A percentile compares a stretch with the other conserved stretches of the same genome.
phyloP scores from a whole-genome alignment of 2,113 vertebrate species.

The Raja brachyura region DNA sequence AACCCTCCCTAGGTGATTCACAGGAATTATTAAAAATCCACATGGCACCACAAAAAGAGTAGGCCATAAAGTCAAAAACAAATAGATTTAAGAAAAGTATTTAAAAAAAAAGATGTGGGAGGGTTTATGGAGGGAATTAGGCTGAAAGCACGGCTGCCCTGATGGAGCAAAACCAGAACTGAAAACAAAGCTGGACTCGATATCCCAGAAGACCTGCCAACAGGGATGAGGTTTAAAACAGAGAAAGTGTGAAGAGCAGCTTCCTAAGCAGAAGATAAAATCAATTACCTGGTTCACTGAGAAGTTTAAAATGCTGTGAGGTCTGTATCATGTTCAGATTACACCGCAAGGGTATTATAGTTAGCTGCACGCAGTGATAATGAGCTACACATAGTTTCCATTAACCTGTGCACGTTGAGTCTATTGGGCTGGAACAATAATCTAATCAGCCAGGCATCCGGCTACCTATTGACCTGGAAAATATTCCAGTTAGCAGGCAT shows the following conservation, averaged over 20 bases:
- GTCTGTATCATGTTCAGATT: neutral
- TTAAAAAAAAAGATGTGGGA: neutral
- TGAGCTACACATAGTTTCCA: neutral
- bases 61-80: neutral
- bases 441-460: neutral
- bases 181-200: too few species aligned
- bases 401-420: neutral
- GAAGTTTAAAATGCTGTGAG: neutral
- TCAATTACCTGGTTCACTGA: neutral
- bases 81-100: neutral
- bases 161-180: neutral
- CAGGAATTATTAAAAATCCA: neutral
- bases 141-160: neutral
- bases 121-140: neutral
- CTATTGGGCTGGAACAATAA: neutral
- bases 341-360: neutral
- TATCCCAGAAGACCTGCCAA: neutral
- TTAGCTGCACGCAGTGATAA: neutral
- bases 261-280: neutral
- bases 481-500: neutral
- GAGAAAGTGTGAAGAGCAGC: neutral
- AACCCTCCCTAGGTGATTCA: neutral
- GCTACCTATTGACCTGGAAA: neutral
- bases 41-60: neutral
- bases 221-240: neutral